A percentile compares a stretch with the other conserved stretches of the same genome.
These are phyloP conservation scores for Himalopsyche anomala DNA, from an alignment of 2,888 invertebrate species.

Conservation along the genomic window DNA sequence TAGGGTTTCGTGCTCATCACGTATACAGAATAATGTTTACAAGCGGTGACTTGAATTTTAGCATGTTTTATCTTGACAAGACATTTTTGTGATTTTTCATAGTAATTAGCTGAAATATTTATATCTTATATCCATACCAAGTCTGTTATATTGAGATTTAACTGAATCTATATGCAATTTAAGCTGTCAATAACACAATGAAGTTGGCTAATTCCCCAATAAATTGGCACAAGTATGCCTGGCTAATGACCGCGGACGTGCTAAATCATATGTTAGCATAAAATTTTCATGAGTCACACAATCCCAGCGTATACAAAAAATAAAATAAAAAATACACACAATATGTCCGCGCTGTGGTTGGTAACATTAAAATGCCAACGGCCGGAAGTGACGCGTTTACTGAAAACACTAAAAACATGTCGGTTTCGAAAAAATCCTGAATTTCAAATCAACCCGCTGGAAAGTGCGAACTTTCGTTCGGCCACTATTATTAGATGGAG, in stretches of 20 bases:
- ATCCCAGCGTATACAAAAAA: neutral
- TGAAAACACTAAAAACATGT: constrained; percentile 30
- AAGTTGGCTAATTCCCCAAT: neutral
- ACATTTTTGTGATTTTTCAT: no score
- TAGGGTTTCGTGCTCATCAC: no score
- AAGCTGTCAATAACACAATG: no score
- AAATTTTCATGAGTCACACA: constrained; percentile 17
- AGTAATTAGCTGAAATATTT: no score
- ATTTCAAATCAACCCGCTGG: neutral
- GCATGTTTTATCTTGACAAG: no score
- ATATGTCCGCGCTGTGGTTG: constrained; percentile 14
- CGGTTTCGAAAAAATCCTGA: constrained; percentile 4
- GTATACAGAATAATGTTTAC: no score
- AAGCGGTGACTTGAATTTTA: no score
- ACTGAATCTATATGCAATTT: no score
- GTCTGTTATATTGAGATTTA: no score
- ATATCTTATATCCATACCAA: no score
- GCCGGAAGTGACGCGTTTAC: constrained; percentile 16
- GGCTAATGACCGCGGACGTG: neutral
- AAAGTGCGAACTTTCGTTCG: neutral
- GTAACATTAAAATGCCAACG: constrained; percentile 26
- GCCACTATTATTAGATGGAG: neutral
- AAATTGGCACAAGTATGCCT: neutral
- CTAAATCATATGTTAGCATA: constrained; percentile 22
- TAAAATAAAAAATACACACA: constrained; percentile 22